Evolutionary conservation across 2,797 vertebrate genomes (phyloP), one percentile per base, ranked within the genome.

Genomic region (Podarcis siculus): DNA sequence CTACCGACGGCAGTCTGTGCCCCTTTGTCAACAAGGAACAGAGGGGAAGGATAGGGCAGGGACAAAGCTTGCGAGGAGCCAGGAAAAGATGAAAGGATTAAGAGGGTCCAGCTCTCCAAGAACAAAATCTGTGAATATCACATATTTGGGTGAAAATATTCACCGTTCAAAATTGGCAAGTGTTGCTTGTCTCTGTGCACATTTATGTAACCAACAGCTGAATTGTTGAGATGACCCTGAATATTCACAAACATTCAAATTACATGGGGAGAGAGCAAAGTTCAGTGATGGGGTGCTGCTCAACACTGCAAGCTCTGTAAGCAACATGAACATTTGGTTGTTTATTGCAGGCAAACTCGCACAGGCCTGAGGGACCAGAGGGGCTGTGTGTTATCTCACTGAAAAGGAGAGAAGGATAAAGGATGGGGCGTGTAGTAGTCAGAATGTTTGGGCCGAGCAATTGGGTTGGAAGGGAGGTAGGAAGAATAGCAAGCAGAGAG

Each of bases 1-100:
- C 77, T 64, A 75, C 58, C 75, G 39, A 25, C 69, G 79, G 66
- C 88, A 86, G 85, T 81, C 83, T 89, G 87, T 81, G 77, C 39
- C 78, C 82, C n/a, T 89, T 89, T 76, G 69, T 81, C 32, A 82
- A 76, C 42, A 86, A 25, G 58, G 78, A 75, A 61, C 30, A 72
- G 67, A 79, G 37, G 39, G 39, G 81, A 45, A 39, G 30, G 39
- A 67, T 27, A 25, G 58, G 71, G 30, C n/a, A 32, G 61, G 42
- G 71, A 12, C 10, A 8, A 61, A 77, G 32, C 25, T 86, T 76
- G 64, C 9, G 25, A 69, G 30, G 25, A 45, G 64, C 27, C 7
- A 42, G 35, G 79, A 77, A 88, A 78, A 27, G 30, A 61, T 19
- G 30, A 35, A 27, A 49, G 32, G 71, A 86, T 39, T 49, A 76